A percentile compares a stretch with the other conserved stretches of the same genome.
Conservation (phyloP, 1,140 invertebrate species). For the Drosophila oshimai region DNA sequence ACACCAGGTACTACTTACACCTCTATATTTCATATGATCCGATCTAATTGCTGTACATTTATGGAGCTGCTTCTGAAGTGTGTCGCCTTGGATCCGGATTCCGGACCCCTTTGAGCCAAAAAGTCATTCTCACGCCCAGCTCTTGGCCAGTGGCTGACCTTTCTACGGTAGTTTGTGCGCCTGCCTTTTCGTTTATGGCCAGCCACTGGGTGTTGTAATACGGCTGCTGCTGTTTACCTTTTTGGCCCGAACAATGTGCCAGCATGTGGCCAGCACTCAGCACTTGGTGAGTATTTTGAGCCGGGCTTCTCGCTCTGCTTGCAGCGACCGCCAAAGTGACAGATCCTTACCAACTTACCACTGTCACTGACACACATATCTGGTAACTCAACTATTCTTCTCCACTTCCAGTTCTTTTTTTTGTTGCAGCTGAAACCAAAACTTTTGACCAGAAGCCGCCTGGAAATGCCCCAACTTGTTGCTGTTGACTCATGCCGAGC, state of each 20-base stretch:
- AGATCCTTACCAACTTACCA: constrained; percentile 39
- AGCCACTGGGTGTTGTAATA: constrained; percentile 54
- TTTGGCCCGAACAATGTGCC: constrained; percentile 6
- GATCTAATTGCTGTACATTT: constrained; percentile 48
- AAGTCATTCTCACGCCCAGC: constrained; percentile 61
- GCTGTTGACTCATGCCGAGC: constrained; percentile 67
- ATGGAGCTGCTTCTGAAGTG: constrained; percentile 54
- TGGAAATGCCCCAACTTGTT: constrained; percentile 46
- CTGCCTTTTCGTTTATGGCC: constrained; percentile 25
- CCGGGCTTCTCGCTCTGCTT: constrained; percentile 52
- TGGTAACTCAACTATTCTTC: constrained; percentile 51
- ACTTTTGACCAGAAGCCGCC: constrained; percentile 41
- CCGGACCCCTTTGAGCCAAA: constrained; percentile 10
- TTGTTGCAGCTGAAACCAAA: constrained; percentile 38
- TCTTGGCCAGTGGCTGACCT: constrained; percentile 50
- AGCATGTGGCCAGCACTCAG: too few relatives aligned
- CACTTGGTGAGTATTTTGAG: too few relatives aligned
- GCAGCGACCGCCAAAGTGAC: constrained; percentile 54
- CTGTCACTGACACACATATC: constrained; percentile 75
- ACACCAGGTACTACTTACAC: too few relatives aligned
- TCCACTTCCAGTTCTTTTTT: constrained; percentile 35
- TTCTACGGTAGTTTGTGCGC: constrained; percentile 55
- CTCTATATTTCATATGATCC: too few relatives aligned
- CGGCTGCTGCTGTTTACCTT: constrained; percentile 22
- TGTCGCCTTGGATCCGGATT: constrained; percentile 38